phyloP scores from a whole-genome alignment of 2,888 invertebrate species.

The Microplitis manilae region DNA sequence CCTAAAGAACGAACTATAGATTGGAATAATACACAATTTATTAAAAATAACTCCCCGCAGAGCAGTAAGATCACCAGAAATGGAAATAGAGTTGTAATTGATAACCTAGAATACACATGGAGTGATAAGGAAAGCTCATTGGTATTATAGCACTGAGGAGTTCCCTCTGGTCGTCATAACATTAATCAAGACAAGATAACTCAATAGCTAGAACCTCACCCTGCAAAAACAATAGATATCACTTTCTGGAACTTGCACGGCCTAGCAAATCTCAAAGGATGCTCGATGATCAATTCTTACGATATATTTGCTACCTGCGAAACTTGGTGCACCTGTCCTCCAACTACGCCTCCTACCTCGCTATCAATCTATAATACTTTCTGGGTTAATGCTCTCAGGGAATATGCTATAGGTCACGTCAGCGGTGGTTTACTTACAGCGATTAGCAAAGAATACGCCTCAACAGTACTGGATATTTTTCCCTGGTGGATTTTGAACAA shows the following conservation, averaged over 20 bases:
- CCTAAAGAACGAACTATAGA: too few species aligned
- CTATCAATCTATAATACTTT: not conserved
- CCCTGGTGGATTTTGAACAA: conserved; percentile 27
- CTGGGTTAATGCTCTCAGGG: conserved; percentile 3
- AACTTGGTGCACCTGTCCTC: conserved; percentile 19
- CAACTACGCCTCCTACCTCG: not conserved
- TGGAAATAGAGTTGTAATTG: too few species aligned
- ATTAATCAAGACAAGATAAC: too few species aligned
- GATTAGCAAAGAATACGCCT: not conserved
- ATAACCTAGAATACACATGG: too few species aligned
- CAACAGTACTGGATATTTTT: conserved; percentile 19
- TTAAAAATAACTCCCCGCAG: too few species aligned
- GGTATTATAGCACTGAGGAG: too few species aligned
- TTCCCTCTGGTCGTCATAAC: too few species aligned
- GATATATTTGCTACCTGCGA: conserved; percentile 18
- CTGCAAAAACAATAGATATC: not conserved
- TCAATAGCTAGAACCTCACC: too few species aligned
- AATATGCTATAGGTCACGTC: conserved; percentile 17
- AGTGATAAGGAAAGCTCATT: too few species aligned
- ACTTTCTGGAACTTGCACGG: conserved; percentile 33
- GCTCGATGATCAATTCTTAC: not conserved
- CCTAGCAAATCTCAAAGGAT: conserved; percentile 20
- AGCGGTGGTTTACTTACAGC: conserved; percentile 31
- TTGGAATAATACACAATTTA: too few species aligned
- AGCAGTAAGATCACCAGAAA: too few species aligned